Evolutionary conservation across 35 echinoderm and acorn worm species (phyloP).

Genomic region (Amphiura filiformis): DNA sequence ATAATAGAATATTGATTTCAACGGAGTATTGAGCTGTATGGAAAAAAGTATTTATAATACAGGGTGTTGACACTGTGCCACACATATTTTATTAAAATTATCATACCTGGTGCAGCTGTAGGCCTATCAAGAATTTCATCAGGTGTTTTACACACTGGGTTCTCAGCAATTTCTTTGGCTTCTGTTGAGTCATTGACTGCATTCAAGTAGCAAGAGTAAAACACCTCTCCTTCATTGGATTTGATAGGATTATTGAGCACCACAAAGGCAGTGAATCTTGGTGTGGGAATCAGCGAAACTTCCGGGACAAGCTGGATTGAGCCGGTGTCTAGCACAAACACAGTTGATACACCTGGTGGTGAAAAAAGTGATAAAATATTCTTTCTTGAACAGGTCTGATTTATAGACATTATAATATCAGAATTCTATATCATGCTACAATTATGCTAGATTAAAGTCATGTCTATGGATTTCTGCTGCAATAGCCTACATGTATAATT

Average conservation of each 20-base stretch:
- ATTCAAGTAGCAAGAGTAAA: constrained; percentile 56
- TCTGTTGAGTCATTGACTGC: constrained; percentile 45
- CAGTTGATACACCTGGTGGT: constrained; percentile 18
- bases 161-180: constrained; percentile 45
- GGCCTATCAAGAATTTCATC: neutral
- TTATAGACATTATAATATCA: too few relatives aligned
- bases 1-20: too few relatives aligned
- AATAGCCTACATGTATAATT: too few relatives aligned
- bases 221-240: constrained; percentile 60
- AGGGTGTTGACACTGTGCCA: too few relatives aligned
- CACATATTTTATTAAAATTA: too few relatives aligned
- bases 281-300: constrained; percentile 18
- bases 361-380: neutral
- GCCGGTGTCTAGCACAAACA: constrained; percentile 52
- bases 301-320: constrained; percentile 58
- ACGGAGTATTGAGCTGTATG: too few relatives aligned
- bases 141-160: constrained; percentile 50
- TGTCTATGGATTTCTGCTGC: too few relatives aligned
- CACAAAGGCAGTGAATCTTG: constrained; percentile 49
- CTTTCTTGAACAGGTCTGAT: too few relatives aligned
- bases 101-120: too few relatives aligned
- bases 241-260: constrained; percentile 26
- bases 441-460: too few relatives aligned
- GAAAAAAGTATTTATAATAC: too few relatives aligned
- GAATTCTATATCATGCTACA: too few relatives aligned